Evolutionary conservation across 2,888 invertebrate genomes (phyloP).

Genomic region (Noctuana brunneofusca): DNA sequence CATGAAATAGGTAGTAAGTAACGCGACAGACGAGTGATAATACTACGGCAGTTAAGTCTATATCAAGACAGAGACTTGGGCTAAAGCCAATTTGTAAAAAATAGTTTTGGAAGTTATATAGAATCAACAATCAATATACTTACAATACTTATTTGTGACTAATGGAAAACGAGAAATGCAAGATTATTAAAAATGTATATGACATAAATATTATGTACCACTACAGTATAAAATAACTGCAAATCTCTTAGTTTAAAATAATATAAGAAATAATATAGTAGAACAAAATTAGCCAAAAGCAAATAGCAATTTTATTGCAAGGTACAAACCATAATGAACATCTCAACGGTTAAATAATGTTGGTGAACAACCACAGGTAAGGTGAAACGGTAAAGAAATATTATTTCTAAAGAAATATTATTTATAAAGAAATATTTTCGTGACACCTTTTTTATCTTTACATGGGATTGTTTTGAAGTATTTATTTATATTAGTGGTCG

Average conservation of each 20-base stretch:
- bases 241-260: too few species aligned
- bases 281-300: too few species aligned
- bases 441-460: neutral
- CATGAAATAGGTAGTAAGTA: neutral
- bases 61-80: conserved; percentile 1
- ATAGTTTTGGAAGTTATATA: neutral
- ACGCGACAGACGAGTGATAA: neutral
- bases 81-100: neutral
- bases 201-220: too few species aligned
- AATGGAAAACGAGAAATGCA: neutral
- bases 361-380: neutral
- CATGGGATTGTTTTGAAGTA: too few species aligned
- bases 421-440: too few species aligned
- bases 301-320: too few species aligned
- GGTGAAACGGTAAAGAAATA: neutral
- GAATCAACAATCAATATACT: neutral
- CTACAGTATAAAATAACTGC: too few species aligned
- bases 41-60: neutral
- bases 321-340: too few species aligned
- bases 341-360: neutral
- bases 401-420: too few species aligned
- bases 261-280: too few species aligned
- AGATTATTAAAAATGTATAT: too few species aligned
- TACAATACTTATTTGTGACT: neutral
- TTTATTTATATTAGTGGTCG: too few species aligned